Percentiles rank a stretch among this genome's conserved stretches.
Conservation (phyloP, 2,797 vertebrate genomes). For the Nannoperca obscura region DNA sequence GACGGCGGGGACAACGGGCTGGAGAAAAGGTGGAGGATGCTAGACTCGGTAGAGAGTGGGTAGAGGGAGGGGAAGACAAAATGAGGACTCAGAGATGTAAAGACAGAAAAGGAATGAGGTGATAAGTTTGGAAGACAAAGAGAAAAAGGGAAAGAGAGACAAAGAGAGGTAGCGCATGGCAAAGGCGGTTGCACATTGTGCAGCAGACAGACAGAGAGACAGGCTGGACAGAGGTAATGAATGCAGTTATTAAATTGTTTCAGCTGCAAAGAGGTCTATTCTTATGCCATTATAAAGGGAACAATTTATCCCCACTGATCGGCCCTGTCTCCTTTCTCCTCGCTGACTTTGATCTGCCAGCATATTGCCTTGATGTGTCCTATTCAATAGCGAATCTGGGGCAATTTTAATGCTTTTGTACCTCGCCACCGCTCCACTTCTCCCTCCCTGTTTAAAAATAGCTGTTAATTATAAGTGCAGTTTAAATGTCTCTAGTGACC, state of each 20-base stretch:
- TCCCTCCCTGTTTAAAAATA: slow-evolving; percentile 99
- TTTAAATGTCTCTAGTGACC: slow-evolving; percentile 99
- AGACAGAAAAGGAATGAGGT: slow-evolving; percentile 60
- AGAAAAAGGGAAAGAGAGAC: slow-evolving; percentile 82
- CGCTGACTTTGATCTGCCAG: slow-evolving; percentile 99
- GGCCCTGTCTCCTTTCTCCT: slow-evolving; percentile 94
- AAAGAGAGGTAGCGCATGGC: slow-evolving; percentile 70
- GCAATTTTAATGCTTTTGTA: slow-evolving; percentile 99
- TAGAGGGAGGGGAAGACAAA: slow-evolving; percentile 35
- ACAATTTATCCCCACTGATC: slow-evolving; percentile 99
- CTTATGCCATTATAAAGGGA: slow-evolving; percentile 99
- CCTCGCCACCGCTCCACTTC: slow-evolving; percentile 99
- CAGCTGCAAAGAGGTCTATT: slow-evolving; percentile 98
- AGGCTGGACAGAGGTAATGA: slow-evolving; percentile 95
- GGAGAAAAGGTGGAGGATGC: slow-evolving; percentile 53
- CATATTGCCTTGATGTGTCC: slow-evolving; percentile 99
- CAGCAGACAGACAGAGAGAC: slow-evolving; percentile 81
- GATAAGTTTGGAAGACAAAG: slow-evolving; percentile 83
- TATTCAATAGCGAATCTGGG: slow-evolving; percentile 99
- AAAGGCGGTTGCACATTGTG: slow-evolving; percentile 75
- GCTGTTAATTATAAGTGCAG: slow-evolving; percentile 99
- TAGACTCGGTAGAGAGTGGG: slow-evolving; percentile 17
- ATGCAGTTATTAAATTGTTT: slow-evolving; percentile 99
- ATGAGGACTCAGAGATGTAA: slow-evolving; percentile 36
- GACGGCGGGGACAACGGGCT: slow-evolving; percentile 25